phyloP scores from a whole-genome alignment of 2,888 invertebrate genomes.

The Pseudococcus viburni region DNA sequence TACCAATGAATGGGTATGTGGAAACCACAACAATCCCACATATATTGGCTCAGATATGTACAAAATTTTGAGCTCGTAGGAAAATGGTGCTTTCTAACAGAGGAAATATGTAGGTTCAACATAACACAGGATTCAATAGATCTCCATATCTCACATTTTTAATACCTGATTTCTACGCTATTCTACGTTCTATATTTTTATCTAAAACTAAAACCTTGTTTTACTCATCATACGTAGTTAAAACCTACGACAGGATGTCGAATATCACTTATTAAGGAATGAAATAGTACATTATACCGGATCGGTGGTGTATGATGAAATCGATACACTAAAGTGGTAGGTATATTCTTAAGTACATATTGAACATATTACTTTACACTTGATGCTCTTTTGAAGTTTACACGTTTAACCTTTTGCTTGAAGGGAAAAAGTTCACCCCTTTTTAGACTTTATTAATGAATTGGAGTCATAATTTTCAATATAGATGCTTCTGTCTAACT shows the following conservation, averaged over 20 bases:
- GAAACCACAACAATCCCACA: too few species aligned
- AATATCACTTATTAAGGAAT: background rate
- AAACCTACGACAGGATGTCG: background rate
- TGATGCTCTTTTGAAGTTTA: background rate
- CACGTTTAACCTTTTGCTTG: background rate
- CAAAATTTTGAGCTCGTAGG: too few species aligned
- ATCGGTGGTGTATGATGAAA: background rate
- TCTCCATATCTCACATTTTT: background rate
- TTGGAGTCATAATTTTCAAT: background rate
- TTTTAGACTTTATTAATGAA: background rate
- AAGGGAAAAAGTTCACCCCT: background rate
- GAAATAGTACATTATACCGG: background rate
- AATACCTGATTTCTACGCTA: background rate
- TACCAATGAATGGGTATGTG: too few species aligned
- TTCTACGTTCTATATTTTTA: background rate
- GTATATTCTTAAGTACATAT: background rate
- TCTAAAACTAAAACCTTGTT: constrained; percentile 8
- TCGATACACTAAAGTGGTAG: background rate
- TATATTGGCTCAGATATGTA: too few species aligned
- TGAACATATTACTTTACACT: background rate
- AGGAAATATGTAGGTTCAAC: too few species aligned
- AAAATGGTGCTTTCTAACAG: too few species aligned
- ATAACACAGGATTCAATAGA: background rate
- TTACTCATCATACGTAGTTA: background rate
- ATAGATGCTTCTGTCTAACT: background rate